These are phyloP conservation scores for Punctoribates punctum DNA, from an alignment of 2,888 invertebrate genomes.

Conservation along the genomic window DNA sequence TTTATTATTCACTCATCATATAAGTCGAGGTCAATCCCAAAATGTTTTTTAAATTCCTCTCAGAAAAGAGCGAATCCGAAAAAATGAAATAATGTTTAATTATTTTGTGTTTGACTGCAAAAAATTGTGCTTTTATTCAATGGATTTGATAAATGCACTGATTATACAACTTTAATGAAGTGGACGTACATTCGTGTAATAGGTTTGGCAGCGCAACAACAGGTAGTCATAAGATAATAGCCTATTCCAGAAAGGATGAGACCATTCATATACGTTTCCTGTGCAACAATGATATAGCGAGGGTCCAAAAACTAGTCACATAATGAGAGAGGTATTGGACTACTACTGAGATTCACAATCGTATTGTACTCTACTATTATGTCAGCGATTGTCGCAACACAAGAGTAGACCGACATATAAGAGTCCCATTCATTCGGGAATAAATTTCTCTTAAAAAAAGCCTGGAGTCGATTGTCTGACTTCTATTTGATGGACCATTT, in stretches of 20 bases:
- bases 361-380: constrained; percentile 5
- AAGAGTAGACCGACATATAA: neutral
- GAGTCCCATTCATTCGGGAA: neutral
- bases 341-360: neutral
- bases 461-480: neutral
- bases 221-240: constrained; percentile 14
- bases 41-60: neutral
- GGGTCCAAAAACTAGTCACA: neutral
- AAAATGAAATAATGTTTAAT: too few species aligned
- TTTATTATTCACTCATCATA: neutral
- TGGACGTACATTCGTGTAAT: neutral
- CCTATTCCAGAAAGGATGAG: neutral
- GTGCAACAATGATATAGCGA: neutral
- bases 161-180: constrained; percentile 1
- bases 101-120: too few species aligned
- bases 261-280: constrained; percentile 10
- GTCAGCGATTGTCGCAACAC: neutral
- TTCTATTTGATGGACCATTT: constrained; percentile 12
- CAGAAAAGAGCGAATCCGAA: neutral
- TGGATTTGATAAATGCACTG: neutral
- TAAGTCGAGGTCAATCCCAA: neutral
- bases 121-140: neutral
- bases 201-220: neutral
- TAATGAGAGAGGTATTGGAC: constrained; percentile 2
- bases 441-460: neutral